Evolutionary conservation across 2,888 invertebrate species (phyloP), one percentile per base, ranked within the genome.

Genomic region (Rotaria socialis): DNA sequence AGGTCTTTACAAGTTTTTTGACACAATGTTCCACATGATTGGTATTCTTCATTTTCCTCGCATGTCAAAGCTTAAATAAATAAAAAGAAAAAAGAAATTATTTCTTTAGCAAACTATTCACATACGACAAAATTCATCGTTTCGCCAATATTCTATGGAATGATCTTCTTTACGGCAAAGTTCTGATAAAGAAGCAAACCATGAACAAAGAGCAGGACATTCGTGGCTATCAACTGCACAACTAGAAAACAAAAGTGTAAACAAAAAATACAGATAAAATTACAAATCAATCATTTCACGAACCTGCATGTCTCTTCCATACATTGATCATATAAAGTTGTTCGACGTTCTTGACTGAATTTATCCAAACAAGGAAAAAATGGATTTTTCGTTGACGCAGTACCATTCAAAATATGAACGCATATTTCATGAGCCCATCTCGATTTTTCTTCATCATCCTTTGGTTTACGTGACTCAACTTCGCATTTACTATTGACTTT

Each of bases 11-110:
- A 85, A 24, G 85, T 58, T 58, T 58, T n/a, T 19, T 14, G 60
- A n/a, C 85, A 85, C n/a, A 56, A 27, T 43, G 55, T 85, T 56
- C 85, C 85, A 58, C 60, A 85, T 58, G 85, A 43, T 67, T 67
- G 35, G 22, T 85, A 85, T 35, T 41, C 85, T 85, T 85, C 74
- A 43, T 74, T 74, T 74, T 74, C 22, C 2, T 41, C 43, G 24
- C 74, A 74, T 74, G 74, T 43, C 22, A 74, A 22, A 41, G 35
- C 74, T 74, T 74, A 41, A 74, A 19, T 41, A 7, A 10, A 27
- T 11, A 60, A 60, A 60, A 27, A 27, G 3, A 27, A n/a, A 60
- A 27, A 60, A 0, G 10, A 19, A 41, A 27, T 22, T 0, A 27
- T 16, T 22, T 8, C 7, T 41, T 41, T 3, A 22, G 22, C 5